phyloP scores from a whole-genome alignment of 2,888 invertebrate genomes.

The Lymantria monacha region DNA sequence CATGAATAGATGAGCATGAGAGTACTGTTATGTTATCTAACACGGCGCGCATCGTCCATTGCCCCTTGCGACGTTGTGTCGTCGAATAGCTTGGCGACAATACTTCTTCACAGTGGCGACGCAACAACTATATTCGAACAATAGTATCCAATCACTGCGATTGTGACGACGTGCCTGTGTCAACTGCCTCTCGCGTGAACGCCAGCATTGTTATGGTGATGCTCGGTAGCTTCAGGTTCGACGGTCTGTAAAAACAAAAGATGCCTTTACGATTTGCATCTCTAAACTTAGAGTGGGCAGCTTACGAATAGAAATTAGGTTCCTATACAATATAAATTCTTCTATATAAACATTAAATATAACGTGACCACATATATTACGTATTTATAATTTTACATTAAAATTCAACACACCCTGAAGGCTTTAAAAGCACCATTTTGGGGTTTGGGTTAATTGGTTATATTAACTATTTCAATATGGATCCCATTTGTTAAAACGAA shows the following conservation, averaged over 20 bases:
- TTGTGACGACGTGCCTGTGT: slow-evolving; percentile 61
- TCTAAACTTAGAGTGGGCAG: slow-evolving; percentile 47
- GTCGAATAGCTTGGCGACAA: slow-evolving; percentile 48
- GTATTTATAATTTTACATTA: slow-evolving; percentile 50
- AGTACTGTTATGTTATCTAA: slow-evolving; percentile 59
- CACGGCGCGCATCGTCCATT: slow-evolving; percentile 45
- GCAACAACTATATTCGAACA: slow-evolving; percentile 57
- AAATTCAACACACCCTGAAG: slow-evolving; percentile 63
- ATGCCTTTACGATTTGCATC: slow-evolving; percentile 54
- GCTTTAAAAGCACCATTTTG: slow-evolving; percentile 62
- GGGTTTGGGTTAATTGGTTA: slow-evolving; percentile 68
- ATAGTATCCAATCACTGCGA: slow-evolving; percentile 71
- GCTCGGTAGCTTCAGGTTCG: slow-evolving; percentile 56
- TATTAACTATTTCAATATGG: slow-evolving; percentile 66
- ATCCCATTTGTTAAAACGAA: slow-evolving; percentile 67
- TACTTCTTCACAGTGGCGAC: slow-evolving; percentile 51
- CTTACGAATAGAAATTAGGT: slow-evolving; percentile 38
- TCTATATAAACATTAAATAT: neutral
- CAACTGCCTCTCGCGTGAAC: slow-evolving; percentile 68
- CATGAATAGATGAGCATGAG: slow-evolving; percentile 42
- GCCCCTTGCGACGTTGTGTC: slow-evolving; percentile 39
- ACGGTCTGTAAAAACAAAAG: slow-evolving; percentile 67
- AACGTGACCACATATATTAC: neutral
- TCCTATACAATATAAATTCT: slow-evolving; percentile 56
- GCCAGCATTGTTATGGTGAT: slow-evolving; percentile 75